Evolutionary conservation across 2,797 vertebrate genomes (phyloP).

Genomic region (Propithecus deckenii): DNA sequence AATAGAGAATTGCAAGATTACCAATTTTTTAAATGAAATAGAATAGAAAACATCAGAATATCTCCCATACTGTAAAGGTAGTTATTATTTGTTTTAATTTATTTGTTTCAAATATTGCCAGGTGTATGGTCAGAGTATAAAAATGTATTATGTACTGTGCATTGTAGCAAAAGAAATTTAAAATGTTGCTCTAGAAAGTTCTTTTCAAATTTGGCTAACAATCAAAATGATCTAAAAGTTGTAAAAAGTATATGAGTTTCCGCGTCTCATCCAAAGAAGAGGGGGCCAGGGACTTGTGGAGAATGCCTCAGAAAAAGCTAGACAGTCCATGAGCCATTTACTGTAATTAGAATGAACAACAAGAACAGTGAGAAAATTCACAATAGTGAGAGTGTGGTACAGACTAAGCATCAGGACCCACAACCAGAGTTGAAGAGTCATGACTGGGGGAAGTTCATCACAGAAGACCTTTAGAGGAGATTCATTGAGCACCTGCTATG

Average conservation of each 20-base stretch:
- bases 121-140: not conserved
- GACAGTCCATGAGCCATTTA: not conserved
- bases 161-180: not conserved
- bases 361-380: not conserved
- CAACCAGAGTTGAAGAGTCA: not conserved
- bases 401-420: not conserved
- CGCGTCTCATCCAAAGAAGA: not conserved
- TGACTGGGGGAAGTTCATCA: not conserved
- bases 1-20: constrained; percentile 3
- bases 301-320: not conserved
- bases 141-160: not conserved
- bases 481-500: not conserved
- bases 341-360: not conserved
- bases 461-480: not conserved
- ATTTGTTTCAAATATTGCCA: not conserved
- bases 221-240: not conserved
- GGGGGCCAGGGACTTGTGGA: not conserved
- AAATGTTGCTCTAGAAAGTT: not conserved
- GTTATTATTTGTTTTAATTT: not conserved
- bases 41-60: not conserved
- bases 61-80: not conserved
- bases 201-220: not conserved
- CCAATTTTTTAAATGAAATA: not conserved
- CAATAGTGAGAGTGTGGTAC: not conserved
- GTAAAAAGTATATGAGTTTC: not conserved